Evolutionary conservation across 2,888 invertebrate species (phyloP), one percentile per base, ranked within the genome.

Genomic region (Sthenelais limicola): DNA sequence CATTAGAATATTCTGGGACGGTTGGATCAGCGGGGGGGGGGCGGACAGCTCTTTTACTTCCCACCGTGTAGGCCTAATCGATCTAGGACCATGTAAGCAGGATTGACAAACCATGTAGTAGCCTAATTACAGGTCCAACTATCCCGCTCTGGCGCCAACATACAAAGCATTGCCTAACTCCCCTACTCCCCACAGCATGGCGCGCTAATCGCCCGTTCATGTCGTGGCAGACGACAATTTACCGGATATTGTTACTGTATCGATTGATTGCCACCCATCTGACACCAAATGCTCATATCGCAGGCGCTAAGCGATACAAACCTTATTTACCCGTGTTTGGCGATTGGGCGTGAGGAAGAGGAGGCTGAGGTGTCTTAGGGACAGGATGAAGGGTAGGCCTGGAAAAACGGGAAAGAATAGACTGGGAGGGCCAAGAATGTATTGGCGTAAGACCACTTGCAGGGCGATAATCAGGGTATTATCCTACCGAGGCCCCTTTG

Each of bases 191-290:
- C 62, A 5, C 38, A 21, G 62, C 35, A 3, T n/a, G 38, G 21
- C 21, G 38, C 38, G 38, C 62, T 62, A 62, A 62, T 62, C 62
- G 38, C 62, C 62, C 62, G 62, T 62, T 62, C 43, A 62, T 12
- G 21, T 24, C 51, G 21, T 12, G 15, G 38, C 2, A 26, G 38
- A 15, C 62, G 15, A 3, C 62, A 24, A 62, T 62, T n/a, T 62
- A 24, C 38, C 18, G 35, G 38, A 62, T 38, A 62, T 62, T 62
- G 38, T 62, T 62, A 43, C 62, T 38, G n/a, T 28, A 62, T 62
- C 62, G 62, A 62, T 62, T 62, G 62, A n/a, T 21, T n/a, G 51
- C n/a, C 26, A 7, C 51, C 26, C 12, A 26, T 5, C 51, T n/a
- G n/a, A n/a, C n/a, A n/a, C n/a, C n/a, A n/a, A n/a, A n/a, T n/a